Conservation (phyloP, 2,797 vertebrate species). For the Lophotriccus pileatus region DNA sequence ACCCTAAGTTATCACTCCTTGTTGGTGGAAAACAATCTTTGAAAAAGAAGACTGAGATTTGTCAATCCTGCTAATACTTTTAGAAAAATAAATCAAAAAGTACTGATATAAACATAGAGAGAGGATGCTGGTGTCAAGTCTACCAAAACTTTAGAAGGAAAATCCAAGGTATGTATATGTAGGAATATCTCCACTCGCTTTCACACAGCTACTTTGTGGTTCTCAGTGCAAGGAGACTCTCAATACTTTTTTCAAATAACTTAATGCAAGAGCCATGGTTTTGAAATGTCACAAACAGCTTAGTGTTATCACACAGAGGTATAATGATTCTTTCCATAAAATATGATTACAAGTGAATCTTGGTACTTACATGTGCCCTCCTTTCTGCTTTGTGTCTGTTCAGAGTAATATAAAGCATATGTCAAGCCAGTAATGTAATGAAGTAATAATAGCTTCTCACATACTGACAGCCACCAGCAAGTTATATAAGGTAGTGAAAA, state of each 20-base stretch:
- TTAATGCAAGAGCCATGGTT: neutral
- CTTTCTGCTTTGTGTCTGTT: neutral
- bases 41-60: neutral
- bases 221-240: neutral
- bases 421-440: neutral
- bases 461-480: neutral
- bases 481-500: neutral
- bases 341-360: neutral
- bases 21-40: neutral
- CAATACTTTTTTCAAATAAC: neutral
- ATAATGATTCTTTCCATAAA: neutral
- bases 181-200: neutral
- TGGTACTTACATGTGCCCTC: neutral
- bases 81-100: neutral
- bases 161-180: neutral
- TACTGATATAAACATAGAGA: neutral
- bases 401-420: neutral
- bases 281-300: neutral
- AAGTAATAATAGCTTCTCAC: conserved; percentile 4
- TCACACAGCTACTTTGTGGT: neutral
- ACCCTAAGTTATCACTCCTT: neutral
- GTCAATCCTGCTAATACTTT: neutral
- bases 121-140: neutral
- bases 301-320: neutral
- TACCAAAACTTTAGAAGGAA: neutral